These are phyloP conservation scores for Colaptes auratus DNA, from an alignment of 2,113 vertebrate species.

Conservation along the genomic window DNA sequence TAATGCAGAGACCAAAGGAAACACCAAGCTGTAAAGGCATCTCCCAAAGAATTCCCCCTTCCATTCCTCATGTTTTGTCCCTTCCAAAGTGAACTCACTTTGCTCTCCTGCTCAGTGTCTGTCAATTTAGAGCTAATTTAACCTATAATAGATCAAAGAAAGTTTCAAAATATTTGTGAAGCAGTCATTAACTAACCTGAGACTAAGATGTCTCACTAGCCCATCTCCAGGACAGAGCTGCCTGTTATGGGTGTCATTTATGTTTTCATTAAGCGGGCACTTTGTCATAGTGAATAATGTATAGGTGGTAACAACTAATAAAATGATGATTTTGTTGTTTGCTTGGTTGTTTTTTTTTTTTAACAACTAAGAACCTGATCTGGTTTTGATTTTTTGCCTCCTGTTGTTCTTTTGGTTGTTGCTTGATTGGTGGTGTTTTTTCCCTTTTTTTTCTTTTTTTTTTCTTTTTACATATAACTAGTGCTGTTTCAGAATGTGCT, in stretches of 20 bases:
- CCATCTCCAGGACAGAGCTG: neutral
- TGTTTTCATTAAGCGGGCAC: conserved; percentile 30
- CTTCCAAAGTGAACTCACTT: neutral
- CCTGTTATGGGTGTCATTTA: conserved; percentile 34
- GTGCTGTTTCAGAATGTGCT: no score
- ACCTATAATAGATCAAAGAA: neutral
- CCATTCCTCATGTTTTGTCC: neutral
- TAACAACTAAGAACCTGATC: no score
- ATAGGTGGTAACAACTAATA: no score
- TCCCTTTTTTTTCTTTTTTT: no score
- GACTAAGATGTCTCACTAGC: conserved; percentile 36
- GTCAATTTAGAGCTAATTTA: neutral
- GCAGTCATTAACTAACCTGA: conserved; percentile 18
- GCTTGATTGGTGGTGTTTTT: no score
- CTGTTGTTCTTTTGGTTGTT: no score
- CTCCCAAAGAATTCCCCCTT: neutral
- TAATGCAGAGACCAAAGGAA: neutral
- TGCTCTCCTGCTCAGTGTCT: neutral
- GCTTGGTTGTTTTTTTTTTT: no score
- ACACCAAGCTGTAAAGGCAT: neutral
- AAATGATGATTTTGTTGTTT: no score
- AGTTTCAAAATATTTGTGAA: conserved; percentile 33
- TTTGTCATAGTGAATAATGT: neutral
- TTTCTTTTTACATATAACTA: no score
- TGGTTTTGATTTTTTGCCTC: no score